Evolutionary conservation across 1,140 invertebrate genomes (phyloP).

Genomic region (Bombus waltoni): DNA sequence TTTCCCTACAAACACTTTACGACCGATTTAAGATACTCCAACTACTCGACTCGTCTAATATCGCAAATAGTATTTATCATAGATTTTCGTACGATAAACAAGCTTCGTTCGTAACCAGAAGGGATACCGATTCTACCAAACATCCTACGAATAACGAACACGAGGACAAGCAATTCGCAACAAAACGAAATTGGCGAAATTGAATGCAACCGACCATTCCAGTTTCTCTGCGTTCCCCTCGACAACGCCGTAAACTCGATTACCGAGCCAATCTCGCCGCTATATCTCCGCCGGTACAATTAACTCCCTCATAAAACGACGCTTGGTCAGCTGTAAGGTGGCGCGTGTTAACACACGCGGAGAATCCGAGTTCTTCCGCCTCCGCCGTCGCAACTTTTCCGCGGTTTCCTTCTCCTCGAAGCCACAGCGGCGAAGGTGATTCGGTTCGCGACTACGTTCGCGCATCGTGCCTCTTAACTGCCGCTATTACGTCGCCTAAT

Average conservation of each 20-base stretch:
- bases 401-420: constrained; percentile 8
- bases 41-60: too few relatives aligned
- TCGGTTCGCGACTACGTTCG: constrained; percentile 51
- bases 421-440: constrained; percentile 19
- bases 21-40: too few relatives aligned
- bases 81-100: background rate
- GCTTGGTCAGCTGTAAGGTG: constrained; percentile 48
- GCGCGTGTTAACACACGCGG: constrained; percentile 67
- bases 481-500: constrained; percentile 72
- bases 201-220: background rate
- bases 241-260: constrained; percentile 67
- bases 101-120: background rate
- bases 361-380: constrained; percentile 49
- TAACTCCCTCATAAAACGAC: constrained; percentile 68
- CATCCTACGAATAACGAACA: background rate
- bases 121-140: background rate
- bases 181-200: background rate
- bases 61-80: too few relatives aligned
- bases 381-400: constrained; percentile 9
- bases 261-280: constrained; percentile 60
- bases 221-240: background rate
- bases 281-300: constrained; percentile 62
- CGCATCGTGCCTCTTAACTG: constrained; percentile 61
- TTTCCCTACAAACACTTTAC: too few relatives aligned
- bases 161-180: background rate